phyloP scores from a whole-genome alignment of 2,113 vertebrate species.

The Pterocles gutturalis region DNA sequence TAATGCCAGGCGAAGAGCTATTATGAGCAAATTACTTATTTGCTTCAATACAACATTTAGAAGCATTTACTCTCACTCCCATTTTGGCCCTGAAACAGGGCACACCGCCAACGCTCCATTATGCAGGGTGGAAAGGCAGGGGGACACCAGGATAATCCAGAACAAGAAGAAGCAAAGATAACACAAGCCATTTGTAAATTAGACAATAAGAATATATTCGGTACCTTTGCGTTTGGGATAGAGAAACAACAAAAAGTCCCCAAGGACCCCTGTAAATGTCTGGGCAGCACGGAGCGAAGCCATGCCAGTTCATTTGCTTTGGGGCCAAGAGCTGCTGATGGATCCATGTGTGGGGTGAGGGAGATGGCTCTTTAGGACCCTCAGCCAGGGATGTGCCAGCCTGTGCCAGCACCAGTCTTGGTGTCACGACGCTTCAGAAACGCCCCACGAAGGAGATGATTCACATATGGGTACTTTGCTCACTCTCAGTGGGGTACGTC shows the following conservation, averaged over 20 bases:
- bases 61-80: constrained; percentile 51
- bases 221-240: not conserved
- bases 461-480: not conserved
- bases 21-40: constrained; percentile 29
- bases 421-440: not conserved
- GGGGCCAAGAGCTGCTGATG: not conserved
- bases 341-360: fast-evolving
- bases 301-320: not conserved
- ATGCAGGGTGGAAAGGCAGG: constrained; percentile 3
- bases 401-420: not conserved
- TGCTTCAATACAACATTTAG: constrained; percentile 16
- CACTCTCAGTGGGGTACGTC: fast-evolving
- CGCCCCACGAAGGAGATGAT: not conserved
- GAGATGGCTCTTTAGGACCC: not conserved
- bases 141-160: constrained; percentile 5
- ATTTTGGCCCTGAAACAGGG: constrained; percentile 48
- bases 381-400: not conserved
- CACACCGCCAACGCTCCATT: constrained; percentile 1
- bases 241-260: not conserved
- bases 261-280: not conserved
- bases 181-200: not conserved
- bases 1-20: not conserved
- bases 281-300: not conserved
- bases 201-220: not conserved
- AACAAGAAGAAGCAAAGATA: not conserved